Percentiles rank a stretch among this genome's conserved stretches.
Conservation (phyloP, 30 jellyfish, hydroid and myxozoan genomes). For the Morbakka virulenta region DNA sequence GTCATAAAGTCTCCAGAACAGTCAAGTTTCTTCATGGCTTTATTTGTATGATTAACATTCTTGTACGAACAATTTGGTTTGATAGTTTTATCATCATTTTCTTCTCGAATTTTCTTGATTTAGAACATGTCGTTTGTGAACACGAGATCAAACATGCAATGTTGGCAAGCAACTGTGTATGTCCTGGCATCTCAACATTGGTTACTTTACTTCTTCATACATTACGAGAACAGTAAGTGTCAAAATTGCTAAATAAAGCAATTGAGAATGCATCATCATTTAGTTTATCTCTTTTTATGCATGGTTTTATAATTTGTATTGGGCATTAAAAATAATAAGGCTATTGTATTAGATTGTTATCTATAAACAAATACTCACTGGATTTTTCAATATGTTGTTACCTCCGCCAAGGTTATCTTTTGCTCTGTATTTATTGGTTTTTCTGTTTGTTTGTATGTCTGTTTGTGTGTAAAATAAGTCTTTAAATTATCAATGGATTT, state of each 20-base stretch:
- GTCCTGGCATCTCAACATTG: constrained; percentile 76
- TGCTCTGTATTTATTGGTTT: no score
- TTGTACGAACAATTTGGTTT: background rate
- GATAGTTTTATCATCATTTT: background rate
- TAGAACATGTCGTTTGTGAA: constrained; percentile 75
- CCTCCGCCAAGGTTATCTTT: no score
- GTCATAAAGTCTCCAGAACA: no score
- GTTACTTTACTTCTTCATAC: constrained; percentile 66
- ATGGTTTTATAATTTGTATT: background rate
- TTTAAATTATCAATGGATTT: no score
- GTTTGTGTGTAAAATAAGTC: no score
- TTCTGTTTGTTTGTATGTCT: no score
- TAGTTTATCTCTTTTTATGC: background rate
- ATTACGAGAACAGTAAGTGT: constrained; percentile 68
- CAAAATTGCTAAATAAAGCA: background rate
- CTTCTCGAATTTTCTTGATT: no score
- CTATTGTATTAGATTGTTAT: no score
- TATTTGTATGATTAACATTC: no score
- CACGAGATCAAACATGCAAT: constrained; percentile 64
- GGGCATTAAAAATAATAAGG: background rate
- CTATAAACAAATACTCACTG: no score
- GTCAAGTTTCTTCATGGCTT: background rate
- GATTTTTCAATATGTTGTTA: no score
- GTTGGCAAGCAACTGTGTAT: constrained; percentile 60
- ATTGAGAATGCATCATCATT: background rate